Base-by-base conservation (phyloP, 2,797 vertebrate genomes). In the Bradypus variegatus region DNA sequence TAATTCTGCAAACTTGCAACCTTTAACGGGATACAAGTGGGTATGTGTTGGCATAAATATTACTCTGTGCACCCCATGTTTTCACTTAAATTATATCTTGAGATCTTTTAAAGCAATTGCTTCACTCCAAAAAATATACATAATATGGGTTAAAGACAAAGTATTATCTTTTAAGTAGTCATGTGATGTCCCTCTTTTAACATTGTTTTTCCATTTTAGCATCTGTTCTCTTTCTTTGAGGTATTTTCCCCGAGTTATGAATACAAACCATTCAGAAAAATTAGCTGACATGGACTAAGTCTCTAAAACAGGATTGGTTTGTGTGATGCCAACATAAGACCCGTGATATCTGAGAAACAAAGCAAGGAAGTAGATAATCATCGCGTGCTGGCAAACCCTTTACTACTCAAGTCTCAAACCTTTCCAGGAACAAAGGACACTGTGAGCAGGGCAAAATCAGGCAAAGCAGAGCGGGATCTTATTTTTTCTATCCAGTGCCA, bases 111-210 rank as follows among this genome's bases (percentile, higher is more conserved):
- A 82, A 84, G 36, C 88, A 87, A 86, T 27, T 6, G 4, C 21
- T 14, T 93, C 70, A 86, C 16, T 73, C n/a, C 19, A 79, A 33
- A 87, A 21, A 77, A 93, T 85, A 64, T 6, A 75, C 88, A 89
- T 2, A 5, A 85, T 62, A n/a, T 76, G 14, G 85, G 62, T n/a
- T 79, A 75, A 67, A 87, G 60, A 45, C 36, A 62, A 77, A 86
- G 70, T 73, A 69, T 10, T 21, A 50, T 72, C 2, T 64, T 94
- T 55, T 38, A 38, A 10, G 76, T 31, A 2, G 67, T 53, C 69
- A 75, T 12, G 18, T 60, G 77, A 36, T 75, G 6, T 3, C 8
- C 33, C 50, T 77, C n/a, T 78, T 50, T 53, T 58, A 41, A 33
- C 3, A 31, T 5, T 82, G 13, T 12, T 81, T 94, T 78, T 76